phyloP scores from a whole-genome alignment of 2,113 vertebrate genomes.

The Coregonus clupeaformis region DNA sequence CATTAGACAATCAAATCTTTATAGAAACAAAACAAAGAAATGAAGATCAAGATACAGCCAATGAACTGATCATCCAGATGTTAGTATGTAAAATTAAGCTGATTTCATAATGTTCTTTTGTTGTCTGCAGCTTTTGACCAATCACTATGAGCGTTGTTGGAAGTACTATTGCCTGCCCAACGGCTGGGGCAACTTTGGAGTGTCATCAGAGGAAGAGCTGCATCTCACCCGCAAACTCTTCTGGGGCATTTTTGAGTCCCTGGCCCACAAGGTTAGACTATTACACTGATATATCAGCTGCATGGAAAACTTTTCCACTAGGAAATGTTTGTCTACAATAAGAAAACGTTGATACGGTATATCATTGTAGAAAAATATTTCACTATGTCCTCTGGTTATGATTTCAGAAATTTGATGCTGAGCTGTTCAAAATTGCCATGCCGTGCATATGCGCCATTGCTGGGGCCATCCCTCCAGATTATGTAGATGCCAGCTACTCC shows the following conservation, averaged over 20 bases:
- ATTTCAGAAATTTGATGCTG: conserved; percentile 84
- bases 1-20: too few relatives aligned
- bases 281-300: neutral
- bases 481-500: conserved; percentile 92
- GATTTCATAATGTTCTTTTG: neutral
- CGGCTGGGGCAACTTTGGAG: conserved; percentile 90
- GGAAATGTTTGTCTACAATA: too few relatives aligned
- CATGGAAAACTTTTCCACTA: too few relatives aligned
- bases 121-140: conserved; percentile 83
- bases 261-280: conserved; percentile 83
- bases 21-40: neutral
- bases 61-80: neutral
- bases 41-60: too few relatives aligned
- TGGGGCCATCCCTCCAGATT: conserved; percentile 90
- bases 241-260: conserved; percentile 94
- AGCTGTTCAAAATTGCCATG: conserved; percentile 91
- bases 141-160: conserved; percentile 95
- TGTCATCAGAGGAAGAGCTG: conserved; percentile 91
- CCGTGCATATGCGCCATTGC: conserved; percentile 91
- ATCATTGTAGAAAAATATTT: neutral
- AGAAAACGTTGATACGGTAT: neutral
- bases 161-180: conserved; percentile 94
- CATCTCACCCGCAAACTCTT: conserved; percentile 92
- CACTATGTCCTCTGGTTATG: neutral
- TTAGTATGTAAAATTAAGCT: neutral